Conservation (phyloP, 2,888 invertebrate genomes). For the Hyles lineata region DNA sequence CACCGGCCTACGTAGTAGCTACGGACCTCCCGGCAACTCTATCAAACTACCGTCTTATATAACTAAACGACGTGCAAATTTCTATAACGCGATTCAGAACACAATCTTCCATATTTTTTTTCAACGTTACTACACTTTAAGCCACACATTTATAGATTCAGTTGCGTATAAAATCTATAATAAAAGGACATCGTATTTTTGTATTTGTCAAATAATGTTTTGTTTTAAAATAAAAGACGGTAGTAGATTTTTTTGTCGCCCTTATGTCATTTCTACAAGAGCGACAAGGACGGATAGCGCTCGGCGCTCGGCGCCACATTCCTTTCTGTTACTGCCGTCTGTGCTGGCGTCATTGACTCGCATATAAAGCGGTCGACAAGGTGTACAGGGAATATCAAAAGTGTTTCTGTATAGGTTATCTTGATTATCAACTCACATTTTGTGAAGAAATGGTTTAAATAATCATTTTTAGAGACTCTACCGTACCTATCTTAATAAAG, state of each 20-base stretch:
- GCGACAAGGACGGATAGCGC: background rate
- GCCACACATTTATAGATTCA: background rate
- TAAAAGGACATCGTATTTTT: background rate
- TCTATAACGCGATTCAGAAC: slow-evolving; percentile 68
- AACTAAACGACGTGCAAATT: slow-evolving; percentile 51
- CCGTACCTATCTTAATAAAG: too few species aligned
- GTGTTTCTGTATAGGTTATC: background rate
- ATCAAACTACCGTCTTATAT: slow-evolving; percentile 36
- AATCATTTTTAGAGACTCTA: too few species aligned
- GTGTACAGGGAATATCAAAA: slow-evolving; percentile 1
- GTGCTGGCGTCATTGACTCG: background rate
- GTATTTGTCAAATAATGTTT: background rate
- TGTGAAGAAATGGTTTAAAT: too few species aligned
- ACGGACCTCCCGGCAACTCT: slow-evolving; percentile 68
- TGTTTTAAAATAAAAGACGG: background rate
- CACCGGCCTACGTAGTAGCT: slow-evolving; percentile 79
- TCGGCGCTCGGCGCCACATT: background rate
- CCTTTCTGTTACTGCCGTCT: background rate
- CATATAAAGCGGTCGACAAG: background rate
- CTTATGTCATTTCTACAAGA: background rate
- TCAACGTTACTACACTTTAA: background rate
- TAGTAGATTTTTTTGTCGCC: background rate
- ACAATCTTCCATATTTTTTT: slow-evolving; percentile 44
- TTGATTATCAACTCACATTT: too few species aligned
- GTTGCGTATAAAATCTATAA: background rate